Evolutionary conservation across 2,797 vertebrate species (phyloP), one percentile per base, ranked within the genome.

Genomic region (Antrozous pallidus): DNA sequence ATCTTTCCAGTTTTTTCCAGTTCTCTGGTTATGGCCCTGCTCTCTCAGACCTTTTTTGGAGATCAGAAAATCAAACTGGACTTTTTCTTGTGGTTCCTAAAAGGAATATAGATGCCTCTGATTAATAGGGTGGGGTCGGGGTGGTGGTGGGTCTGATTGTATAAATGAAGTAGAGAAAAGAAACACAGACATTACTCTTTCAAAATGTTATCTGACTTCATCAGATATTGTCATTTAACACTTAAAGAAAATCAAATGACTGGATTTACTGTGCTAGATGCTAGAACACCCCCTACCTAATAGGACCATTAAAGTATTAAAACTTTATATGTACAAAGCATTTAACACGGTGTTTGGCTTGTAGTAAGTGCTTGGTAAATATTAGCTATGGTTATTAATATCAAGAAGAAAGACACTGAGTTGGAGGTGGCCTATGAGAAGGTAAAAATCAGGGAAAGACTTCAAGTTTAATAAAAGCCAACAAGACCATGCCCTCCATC

Each of bases 191-290:
- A 49, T 69, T 51, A 91, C 54, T 78, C 85, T 79, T 93, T 92
- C 51, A 86, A 88, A 95, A 51, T 51, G 61, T 31, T 28, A 54
- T 63, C 58, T 93, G 79, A 42, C 8, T 95, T 92, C 38, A 69
- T 33, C 58, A 73, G 45, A 17, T 63, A 71, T 31, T 83, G 31
- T 16, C 31, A 73, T 78, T 77, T 82, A 82, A 77, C 8, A 33
- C 5, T 49, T 90, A 24, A 82, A 91, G 40, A 42, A 79, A 94
- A 94, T 61, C 31, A 80, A 74, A 69, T 4, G 4, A 13, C 10
- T 67, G 24, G 31, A 69, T 42, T 69, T 51, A 84, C n/a, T 49
- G 0, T n/a, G 14, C 18, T 45, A 40, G 22, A 49, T 70, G 3
- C 12, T 28, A 92, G 38, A 81, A 22, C 38, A 67, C 58, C 20